These are phyloP conservation scores for Gadopsis bispinosus DNA, from an alignment of 2,797 vertebrate species.

Conservation along the genomic window DNA sequence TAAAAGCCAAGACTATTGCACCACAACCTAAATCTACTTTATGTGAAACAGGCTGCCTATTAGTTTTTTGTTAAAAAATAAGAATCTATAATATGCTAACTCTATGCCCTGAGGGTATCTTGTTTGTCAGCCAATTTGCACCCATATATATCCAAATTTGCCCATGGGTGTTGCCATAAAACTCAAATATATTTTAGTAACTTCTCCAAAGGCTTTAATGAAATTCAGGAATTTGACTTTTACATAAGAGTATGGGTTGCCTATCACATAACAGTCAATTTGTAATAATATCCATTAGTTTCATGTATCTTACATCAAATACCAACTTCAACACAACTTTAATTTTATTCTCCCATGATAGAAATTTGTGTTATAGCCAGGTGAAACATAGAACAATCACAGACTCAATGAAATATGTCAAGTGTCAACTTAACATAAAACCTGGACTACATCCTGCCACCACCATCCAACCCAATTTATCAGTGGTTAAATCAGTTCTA, in stretches of 20 bases:
- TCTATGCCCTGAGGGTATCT: neutral
- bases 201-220: neutral
- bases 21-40: slow-evolving; percentile 23
- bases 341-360: neutral
- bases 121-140: neutral
- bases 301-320: neutral
- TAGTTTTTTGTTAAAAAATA: neutral
- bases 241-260: neutral
- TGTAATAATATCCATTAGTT: neutral
- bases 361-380: neutral
- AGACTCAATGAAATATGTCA: neutral
- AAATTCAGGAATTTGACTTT: neutral
- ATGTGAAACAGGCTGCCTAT: neutral
- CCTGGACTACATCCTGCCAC: neutral
- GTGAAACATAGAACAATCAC: neutral
- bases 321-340: neutral
- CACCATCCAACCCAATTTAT: neutral
- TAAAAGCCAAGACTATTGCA: slow-evolving; percentile 8
- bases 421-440: neutral
- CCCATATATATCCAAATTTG: neutral
- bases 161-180: neutral
- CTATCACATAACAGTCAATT: neutral
- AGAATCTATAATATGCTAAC: neutral
- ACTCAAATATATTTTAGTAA: neutral
- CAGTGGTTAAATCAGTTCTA: neutral